These are phyloP conservation scores for Connochaetes taurinus DNA, from an alignment of 2,113 vertebrate genomes.

Conservation along the genomic window DNA sequence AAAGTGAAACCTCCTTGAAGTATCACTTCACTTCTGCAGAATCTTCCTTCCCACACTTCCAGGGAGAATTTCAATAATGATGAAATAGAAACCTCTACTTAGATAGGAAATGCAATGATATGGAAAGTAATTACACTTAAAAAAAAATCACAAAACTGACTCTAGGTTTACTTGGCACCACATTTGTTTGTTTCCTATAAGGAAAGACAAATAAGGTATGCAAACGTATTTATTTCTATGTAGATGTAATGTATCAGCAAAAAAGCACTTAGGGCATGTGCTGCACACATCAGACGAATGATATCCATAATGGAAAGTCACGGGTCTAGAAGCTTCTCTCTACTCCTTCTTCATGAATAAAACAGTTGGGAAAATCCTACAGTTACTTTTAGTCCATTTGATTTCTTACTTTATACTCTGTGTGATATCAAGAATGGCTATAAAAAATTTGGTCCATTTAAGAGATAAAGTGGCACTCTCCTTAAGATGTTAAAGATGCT, in stretches of 20 bases:
- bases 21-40: constrained; percentile 66
- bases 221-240: background rate
- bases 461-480: background rate
- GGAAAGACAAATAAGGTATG: background rate
- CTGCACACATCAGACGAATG: background rate
- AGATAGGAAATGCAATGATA: constrained; percentile 42
- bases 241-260: background rate
- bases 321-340: background rate
- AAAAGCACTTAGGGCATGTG: background rate
- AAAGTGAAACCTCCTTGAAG: constrained; percentile 73
- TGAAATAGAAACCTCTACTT: constrained; percentile 68
- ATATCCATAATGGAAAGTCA: background rate
- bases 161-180: constrained; percentile 41
- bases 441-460: constrained; percentile 19
- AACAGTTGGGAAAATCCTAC: constrained; percentile 18
- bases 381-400: constrained; percentile 58
- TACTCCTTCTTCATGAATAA: background rate
- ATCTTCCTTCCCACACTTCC: constrained; percentile 67
- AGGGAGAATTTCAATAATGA: constrained; percentile 59
- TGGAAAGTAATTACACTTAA: constrained; percentile 44
- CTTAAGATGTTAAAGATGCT: background rate
- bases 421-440: background rate
- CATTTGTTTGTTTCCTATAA: background rate
- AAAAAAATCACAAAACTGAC: constrained; percentile 8
- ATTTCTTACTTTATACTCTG: constrained; percentile 12